phyloP scores from a whole-genome alignment of 2,113 vertebrate species.

The Bagarius yarrelli region DNA sequence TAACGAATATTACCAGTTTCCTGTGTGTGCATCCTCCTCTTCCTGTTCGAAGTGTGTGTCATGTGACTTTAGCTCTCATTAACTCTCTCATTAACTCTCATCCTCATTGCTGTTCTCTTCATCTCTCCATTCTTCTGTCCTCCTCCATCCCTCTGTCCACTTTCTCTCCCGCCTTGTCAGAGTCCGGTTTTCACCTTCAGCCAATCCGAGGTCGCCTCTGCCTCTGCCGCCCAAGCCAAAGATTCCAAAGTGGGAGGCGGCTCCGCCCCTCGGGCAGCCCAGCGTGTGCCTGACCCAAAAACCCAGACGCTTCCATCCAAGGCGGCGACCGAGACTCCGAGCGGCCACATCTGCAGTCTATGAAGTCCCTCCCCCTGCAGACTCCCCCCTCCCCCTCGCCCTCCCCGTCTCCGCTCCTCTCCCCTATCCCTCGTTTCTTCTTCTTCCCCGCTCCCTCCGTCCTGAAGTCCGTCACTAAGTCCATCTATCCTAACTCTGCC shows the following conservation, averaged over 20 bases:
- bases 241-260: constrained; percentile 70
- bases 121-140: constrained; percentile 58
- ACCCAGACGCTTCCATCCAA: constrained; percentile 88
- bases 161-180: constrained; percentile 67
- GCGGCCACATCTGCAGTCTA: constrained; percentile 79
- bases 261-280: constrained; percentile 67
- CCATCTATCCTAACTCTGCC: constrained; percentile 71
- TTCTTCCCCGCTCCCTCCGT: constrained; percentile 81
- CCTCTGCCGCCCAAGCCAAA: constrained; percentile 67
- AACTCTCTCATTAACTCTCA: constrained; percentile 58
- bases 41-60: constrained; percentile 23
- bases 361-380: constrained; percentile 81
- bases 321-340: constrained; percentile 71
- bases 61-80: constrained; percentile 61
- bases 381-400: constrained; percentile 70
- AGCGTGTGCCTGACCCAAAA: constrained; percentile 76
- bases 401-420: constrained; percentile 70
- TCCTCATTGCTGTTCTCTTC: constrained; percentile 68
- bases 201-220: constrained; percentile 74
- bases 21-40: background rate
- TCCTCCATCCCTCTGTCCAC: constrained; percentile 56
- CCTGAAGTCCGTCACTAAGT: constrained; percentile 74
- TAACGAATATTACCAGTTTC: background rate
- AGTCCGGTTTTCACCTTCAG: constrained; percentile 90
- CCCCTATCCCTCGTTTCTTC: constrained; percentile 77